Evolutionary conservation across 2,888 invertebrate genomes (phyloP).

Genomic region (Cerceris rybyensis): DNA sequence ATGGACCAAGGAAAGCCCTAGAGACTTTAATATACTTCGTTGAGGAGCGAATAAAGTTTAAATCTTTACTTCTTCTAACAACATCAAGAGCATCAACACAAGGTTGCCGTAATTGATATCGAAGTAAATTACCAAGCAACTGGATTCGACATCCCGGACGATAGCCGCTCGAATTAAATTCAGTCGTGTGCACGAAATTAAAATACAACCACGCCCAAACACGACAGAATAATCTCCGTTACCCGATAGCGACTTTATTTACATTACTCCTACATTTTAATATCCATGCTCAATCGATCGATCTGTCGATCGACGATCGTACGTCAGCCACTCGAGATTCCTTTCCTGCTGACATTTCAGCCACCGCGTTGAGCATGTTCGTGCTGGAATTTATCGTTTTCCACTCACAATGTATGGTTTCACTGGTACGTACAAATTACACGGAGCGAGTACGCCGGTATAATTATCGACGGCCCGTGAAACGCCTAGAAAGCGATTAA

Average conservation of each 20-base stretch:
- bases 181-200: neutral
- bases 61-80: no score
- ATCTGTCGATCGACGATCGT: neutral
- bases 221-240: no score
- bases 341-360: constrained; percentile 29
- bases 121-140: no score
- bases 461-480: constrained; percentile 63
- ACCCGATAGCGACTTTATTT: constrained; percentile 13
- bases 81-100: no score
- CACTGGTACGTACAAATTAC: constrained; percentile 52
- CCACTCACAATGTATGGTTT: constrained; percentile 44
- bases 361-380: constrained; percentile 4
- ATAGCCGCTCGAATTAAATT: no score
- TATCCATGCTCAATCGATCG: constrained; percentile 9
- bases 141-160: no score
- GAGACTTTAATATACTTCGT: no score
- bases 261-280: constrained; percentile 29
- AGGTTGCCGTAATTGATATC: no score
- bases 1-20: no score
- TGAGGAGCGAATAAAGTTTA: no score
- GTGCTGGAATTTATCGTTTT: constrained; percentile 48
- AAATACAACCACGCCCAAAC: neutral
- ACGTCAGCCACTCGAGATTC: constrained; percentile 5
- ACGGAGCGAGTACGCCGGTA: constrained; percentile 32
- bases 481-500: constrained; percentile 68